Conservation (phyloP, 2,113 vertebrate species). For the Halichoerus grypus region DNA sequence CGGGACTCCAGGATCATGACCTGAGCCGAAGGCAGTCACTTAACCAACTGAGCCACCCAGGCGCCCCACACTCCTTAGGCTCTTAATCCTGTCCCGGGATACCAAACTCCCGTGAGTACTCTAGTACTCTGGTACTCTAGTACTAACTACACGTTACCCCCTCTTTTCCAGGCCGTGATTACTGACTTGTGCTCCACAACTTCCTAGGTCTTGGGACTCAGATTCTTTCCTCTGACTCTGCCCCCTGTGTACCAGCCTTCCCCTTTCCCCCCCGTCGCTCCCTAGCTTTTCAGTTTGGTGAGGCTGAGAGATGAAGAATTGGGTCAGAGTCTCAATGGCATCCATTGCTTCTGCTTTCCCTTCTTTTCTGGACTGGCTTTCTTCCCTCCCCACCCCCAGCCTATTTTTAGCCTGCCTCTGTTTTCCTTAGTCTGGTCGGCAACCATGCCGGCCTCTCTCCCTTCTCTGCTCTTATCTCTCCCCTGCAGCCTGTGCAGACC, state of each 20-base stretch:
- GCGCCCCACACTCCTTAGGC: background rate
- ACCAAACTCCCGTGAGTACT: background rate
- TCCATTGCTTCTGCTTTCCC: conserved; percentile 71
- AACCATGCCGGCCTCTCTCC: conserved; percentile 67
- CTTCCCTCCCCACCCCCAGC: conserved; percentile 44
- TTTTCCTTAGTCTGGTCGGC: conserved; percentile 76
- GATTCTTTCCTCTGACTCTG: background rate
- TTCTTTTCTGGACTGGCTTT: conserved; percentile 69
- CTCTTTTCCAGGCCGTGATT: background rate
- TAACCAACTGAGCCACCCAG: too few relatives aligned
- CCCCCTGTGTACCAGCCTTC: background rate
- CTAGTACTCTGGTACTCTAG: background rate
- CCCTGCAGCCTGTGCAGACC: conserved; percentile 70
- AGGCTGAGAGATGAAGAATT: conserved; percentile 73
- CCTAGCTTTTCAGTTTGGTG: conserved; percentile 63
- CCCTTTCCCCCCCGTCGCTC: background rate
- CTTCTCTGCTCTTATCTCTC: conserved; percentile 76
- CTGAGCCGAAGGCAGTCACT: too few relatives aligned
- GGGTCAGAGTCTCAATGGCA: conserved; percentile 73
- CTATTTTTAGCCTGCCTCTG: conserved; percentile 82
- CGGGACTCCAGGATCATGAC: too few relatives aligned
- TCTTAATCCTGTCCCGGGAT: background rate
- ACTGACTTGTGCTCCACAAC: background rate
- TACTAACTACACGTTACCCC: background rate
- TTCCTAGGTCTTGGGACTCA: background rate